Percentiles rank a stretch among this genome's conserved stretches.
phyloP scores from a whole-genome alignment of 2,797 vertebrate species.

The Paguma larvata region DNA sequence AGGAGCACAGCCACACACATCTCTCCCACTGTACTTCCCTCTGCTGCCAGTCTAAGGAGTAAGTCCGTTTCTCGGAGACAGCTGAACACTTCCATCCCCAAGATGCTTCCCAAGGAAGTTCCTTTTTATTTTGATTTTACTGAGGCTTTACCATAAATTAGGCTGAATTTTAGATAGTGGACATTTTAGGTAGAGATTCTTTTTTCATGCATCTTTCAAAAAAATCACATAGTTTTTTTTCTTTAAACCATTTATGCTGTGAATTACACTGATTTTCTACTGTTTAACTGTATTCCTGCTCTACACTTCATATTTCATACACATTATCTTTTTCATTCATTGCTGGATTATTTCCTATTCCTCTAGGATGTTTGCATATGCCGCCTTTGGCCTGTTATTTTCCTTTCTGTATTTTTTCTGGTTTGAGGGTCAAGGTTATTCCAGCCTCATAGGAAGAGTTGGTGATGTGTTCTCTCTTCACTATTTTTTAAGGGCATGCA shows the following conservation, averaged over 20 bases:
- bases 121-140: no score
- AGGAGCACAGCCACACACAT: not conserved
- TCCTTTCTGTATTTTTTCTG: not conserved
- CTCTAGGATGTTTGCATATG: not conserved
- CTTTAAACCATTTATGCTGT: not conserved
- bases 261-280: not conserved
- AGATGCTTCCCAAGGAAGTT: not conserved
- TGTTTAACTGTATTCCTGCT: not conserved
- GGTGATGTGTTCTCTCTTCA: not conserved
- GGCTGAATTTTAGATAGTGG: not conserved
- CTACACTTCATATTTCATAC: not conserved
- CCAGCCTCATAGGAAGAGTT: not conserved
- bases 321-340: not conserved
- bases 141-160: no score
- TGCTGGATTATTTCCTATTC: not conserved
- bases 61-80: not conserved
- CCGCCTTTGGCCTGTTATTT: not conserved
- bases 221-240: not conserved
- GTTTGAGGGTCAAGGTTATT: not conserved
- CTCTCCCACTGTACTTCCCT: not conserved
- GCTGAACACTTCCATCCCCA: not conserved
- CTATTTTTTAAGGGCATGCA: not conserved
- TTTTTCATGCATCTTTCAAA: not conserved
- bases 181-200: not conserved
- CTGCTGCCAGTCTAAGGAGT: not conserved